A percentile compares a stretch with the other conserved stretches of the same genome.
Evolutionary conservation across 92 coral and sea anemone species (phyloP).

Genomic region (Desmophyllum pertusum): DNA sequence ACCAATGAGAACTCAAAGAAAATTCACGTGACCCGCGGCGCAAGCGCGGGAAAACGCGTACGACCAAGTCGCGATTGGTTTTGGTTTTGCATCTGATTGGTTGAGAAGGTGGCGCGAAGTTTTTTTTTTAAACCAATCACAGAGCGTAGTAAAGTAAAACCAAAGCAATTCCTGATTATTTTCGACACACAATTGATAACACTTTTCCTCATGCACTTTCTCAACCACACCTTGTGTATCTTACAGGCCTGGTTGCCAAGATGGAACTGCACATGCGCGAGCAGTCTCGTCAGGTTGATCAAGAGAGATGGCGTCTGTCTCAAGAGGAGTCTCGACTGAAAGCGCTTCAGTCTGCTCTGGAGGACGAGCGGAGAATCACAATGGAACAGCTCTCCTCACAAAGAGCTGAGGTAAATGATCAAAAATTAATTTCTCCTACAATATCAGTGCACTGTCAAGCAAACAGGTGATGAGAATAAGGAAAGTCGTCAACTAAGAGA

Average conservation of each 20-base stretch:
- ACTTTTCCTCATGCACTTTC: not conserved
- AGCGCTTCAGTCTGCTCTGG: conserved; percentile 83
- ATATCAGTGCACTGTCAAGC: not conserved
- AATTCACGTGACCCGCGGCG: no score
- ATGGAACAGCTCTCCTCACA: conserved; percentile 94
- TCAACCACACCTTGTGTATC: not conserved
- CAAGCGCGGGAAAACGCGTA: no score
- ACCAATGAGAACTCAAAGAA: no score
- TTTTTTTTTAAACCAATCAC: no score
- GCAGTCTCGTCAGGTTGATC: conserved; percentile 89
- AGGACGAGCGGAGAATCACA: conserved; percentile 91
- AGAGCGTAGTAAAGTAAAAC: no score
- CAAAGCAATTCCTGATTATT: no score
- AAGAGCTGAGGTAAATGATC: conserved; percentile 64
- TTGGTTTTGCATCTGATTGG: no score
- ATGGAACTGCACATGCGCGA: conserved; percentile 98
- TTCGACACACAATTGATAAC: no score
- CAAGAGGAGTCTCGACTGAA: conserved; percentile 91
- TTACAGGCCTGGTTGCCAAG: conserved; percentile 83
- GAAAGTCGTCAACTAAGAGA: not conserved
- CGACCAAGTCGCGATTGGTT: no score
- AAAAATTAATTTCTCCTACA: not conserved
- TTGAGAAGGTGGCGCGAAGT: no score
- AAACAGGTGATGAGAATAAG: not conserved
- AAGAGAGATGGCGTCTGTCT: conserved; percentile 88